Conservation (phyloP, 64 coral and sea anemone genomes). For the Montipora capricornis region DNA sequence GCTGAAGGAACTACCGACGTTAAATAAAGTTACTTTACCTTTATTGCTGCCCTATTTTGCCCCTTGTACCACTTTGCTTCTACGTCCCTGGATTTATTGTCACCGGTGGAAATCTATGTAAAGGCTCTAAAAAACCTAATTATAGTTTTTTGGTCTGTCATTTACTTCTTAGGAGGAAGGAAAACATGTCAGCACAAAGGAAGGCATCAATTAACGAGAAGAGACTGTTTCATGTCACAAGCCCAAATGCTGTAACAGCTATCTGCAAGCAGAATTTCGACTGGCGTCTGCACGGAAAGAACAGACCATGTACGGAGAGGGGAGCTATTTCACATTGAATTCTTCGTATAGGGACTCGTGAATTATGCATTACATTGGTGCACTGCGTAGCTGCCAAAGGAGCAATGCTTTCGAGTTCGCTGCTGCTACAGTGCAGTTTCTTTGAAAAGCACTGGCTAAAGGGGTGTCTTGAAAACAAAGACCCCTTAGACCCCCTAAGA, state of each 20-base stretch:
- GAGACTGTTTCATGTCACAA: conserved; percentile 50
- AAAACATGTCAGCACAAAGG: neutral
- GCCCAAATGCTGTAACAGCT: neutral
- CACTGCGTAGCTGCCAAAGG: too few relatives aligned
- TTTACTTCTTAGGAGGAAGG: neutral
- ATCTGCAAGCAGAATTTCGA: conserved; percentile 71
- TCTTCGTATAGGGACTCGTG: conserved; percentile 36
- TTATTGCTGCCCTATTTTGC: too few relatives aligned
- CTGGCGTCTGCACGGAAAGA: conserved; percentile 56
- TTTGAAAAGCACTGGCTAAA: too few relatives aligned
- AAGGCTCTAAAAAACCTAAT: neutral
- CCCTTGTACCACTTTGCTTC: too few relatives aligned
- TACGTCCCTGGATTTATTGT: too few relatives aligned
- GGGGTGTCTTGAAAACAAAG: too few relatives aligned
- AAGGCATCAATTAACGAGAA: neutral
- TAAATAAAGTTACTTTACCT: too few relatives aligned
- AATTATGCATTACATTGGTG: neutral
- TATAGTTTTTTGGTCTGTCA: too few relatives aligned
- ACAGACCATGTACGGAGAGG: neutral
- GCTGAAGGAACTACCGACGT: too few relatives aligned
- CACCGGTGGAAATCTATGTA: too few relatives aligned
- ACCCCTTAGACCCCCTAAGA: too few relatives aligned
- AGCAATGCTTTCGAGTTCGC: conserved; percentile 8
- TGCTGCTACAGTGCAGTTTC: neutral
- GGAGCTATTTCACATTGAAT: conserved; percentile 44